Percentiles rank a stretch among this genome's conserved stretches.
phyloP scores from a whole-genome alignment of 1,140 invertebrate genomes.

The Drosophila parabipectinata region DNA sequence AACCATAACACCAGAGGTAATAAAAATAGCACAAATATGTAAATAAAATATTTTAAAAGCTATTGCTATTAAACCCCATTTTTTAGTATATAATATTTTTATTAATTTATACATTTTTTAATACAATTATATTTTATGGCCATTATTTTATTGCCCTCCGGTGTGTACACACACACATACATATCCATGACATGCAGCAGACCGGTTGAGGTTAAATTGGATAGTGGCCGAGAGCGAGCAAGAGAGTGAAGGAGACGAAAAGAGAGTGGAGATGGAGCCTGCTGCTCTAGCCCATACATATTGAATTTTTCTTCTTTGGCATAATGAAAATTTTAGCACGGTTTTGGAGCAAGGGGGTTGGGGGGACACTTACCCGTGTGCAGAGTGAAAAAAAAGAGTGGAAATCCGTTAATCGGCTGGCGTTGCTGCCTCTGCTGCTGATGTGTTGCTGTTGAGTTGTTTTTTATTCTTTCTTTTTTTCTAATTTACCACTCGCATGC shows the following conservation, averaged over 20 bases:
- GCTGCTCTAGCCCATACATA: constrained; percentile 66
- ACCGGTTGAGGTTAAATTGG: constrained; percentile 82
- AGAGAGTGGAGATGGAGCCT: constrained; percentile 46
- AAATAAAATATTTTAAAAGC: not conserved
- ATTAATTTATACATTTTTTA: not conserved
- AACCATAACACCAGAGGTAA: constrained; percentile 32
- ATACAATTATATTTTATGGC: not conserved
- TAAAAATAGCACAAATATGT: not conserved
- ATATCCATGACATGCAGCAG: constrained; percentile 61
- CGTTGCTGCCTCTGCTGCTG: constrained; percentile 34
- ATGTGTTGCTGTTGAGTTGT: not conserved
- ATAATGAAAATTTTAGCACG: constrained; percentile 77
- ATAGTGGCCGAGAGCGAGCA: constrained; percentile 57
- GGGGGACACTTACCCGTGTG: constrained; percentile 62
- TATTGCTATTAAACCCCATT: not conserved
- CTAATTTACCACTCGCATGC: constrained; percentile 26
- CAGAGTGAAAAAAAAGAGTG: constrained; percentile 61
- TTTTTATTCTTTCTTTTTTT: constrained; percentile 15
- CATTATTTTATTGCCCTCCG: constrained; percentile 13
- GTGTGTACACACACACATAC: constrained; percentile 24
- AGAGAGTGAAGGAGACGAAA: constrained; percentile 18
- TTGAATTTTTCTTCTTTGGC: constrained; percentile 71
- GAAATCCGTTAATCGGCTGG: constrained; percentile 67
- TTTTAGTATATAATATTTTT: not conserved
- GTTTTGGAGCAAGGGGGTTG: constrained; percentile 32